phyloP scores from a whole-genome alignment of 2,888 invertebrate genomes.

The Thereva unica region DNA sequence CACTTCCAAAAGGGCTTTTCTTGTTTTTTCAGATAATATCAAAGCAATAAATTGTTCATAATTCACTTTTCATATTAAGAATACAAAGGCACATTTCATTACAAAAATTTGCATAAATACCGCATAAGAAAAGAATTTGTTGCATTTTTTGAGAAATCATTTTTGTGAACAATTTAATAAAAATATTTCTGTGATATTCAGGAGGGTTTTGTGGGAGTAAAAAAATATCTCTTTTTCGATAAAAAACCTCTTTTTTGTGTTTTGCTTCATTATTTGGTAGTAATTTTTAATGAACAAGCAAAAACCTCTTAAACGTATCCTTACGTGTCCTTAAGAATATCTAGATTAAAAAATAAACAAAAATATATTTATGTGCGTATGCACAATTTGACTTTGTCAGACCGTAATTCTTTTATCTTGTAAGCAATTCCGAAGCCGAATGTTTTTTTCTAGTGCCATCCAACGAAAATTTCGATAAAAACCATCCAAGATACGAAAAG shows the following conservation, averaged over 20 bases:
- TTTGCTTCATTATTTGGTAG: too few species aligned
- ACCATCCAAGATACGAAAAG: neutral
- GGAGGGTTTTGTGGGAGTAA: too few species aligned
- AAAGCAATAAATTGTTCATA: too few species aligned
- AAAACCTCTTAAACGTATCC: too few species aligned
- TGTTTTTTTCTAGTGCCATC: neutral
- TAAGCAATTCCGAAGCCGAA: neutral
- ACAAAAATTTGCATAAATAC: slow-evolving; percentile 6
- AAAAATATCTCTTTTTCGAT: too few species aligned
- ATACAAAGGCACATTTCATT: slow-evolving; percentile 28
- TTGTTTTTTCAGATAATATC: too few species aligned
- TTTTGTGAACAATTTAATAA: slow-evolving; percentile 28
- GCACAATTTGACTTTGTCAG: neutral
- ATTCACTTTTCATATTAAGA: neutral
- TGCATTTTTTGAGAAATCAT: neutral
- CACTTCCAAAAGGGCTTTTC: too few species aligned
- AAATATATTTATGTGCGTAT: neutral
- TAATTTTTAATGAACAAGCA: too few species aligned
- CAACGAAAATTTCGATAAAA: slow-evolving; percentile 1
- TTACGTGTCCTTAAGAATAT: too few species aligned
- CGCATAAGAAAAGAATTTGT: neutral
- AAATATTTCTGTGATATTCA: too few species aligned
- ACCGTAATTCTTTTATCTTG: neutral
- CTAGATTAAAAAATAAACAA: too few species aligned
- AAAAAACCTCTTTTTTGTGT: too few species aligned